phyloP scores from a whole-genome alignment of 2,888 invertebrate genomes.

The Ditylenchus weischeri region DNA sequence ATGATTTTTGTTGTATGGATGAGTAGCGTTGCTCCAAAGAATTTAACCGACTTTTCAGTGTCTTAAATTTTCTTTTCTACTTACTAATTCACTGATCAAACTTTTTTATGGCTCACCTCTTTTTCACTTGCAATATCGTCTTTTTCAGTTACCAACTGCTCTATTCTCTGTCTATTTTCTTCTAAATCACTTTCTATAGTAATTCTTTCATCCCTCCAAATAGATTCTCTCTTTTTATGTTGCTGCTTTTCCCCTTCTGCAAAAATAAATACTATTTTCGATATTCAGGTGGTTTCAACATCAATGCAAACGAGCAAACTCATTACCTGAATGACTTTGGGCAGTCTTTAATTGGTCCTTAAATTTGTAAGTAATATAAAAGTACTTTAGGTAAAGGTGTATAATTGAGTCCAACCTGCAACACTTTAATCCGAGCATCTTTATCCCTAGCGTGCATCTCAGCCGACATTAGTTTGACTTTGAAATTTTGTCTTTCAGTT shows the following conservation, averaged over 20 bases:
- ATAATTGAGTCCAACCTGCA: not conserved
- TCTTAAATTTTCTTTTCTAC: too few species aligned
- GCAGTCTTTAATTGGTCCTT: too few species aligned
- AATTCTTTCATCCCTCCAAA: conserved; percentile 2
- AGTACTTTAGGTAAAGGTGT: too few species aligned
- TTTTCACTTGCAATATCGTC: too few species aligned
- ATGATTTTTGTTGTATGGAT: too few species aligned
- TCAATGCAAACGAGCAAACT: not conserved
- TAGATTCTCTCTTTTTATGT: conserved; percentile 7
- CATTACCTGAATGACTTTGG: too few species aligned
- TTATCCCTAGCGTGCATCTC: conserved; percentile 14
- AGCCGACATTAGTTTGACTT: conserved; percentile 8
- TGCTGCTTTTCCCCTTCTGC: conserved; percentile 1
- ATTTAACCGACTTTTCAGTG: too few species aligned
- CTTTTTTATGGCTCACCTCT: not conserved
- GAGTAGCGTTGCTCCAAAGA: too few species aligned
- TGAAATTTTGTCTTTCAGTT: not conserved
- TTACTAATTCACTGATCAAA: not conserved
- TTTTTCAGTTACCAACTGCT: not conserved
- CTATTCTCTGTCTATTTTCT: conserved; percentile 17
- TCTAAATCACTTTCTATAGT: conserved; percentile 6
- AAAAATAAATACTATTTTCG: not conserved
- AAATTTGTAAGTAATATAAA: too few species aligned
- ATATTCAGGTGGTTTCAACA: not conserved
- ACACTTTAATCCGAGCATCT: conserved; percentile 14